Percentiles rank a stretch among this genome's conserved stretches.
Evolutionary conservation across 2,797 vertebrate species (phyloP).

Genomic region (Yasuhikotakia modesta): DNA sequence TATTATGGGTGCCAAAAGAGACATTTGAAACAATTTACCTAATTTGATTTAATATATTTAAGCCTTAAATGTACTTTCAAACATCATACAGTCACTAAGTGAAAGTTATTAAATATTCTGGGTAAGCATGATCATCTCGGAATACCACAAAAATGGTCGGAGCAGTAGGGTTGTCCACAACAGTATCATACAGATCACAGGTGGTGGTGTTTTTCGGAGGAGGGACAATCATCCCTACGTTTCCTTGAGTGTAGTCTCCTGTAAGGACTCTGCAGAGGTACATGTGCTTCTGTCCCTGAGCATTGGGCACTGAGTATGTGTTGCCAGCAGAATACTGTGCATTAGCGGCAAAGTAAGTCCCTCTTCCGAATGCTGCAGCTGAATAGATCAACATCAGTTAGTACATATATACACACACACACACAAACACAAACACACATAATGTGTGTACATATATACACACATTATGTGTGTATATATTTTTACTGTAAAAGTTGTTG

Average conservation of each 20-base stretch:
- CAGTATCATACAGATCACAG: constrained; percentile 77
- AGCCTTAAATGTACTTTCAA: not conserved
- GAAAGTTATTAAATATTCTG: constrained; percentile 90
- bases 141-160: constrained; percentile 86
- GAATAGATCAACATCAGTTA: constrained; percentile 53
- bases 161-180: constrained; percentile 62
- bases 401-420: no score
- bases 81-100: constrained; percentile 33
- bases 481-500: not conserved
- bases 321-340: constrained; percentile 77
- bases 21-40: not conserved
- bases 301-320: constrained; percentile 76
- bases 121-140: constrained; percentile 85
- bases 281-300: constrained; percentile 74
- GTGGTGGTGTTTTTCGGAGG: constrained; percentile 69
- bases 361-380: constrained; percentile 79
- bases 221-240: constrained; percentile 61
- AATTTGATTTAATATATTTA: not conserved
- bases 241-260: constrained; percentile 73
- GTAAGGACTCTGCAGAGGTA: constrained; percentile 87
- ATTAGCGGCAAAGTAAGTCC: constrained; percentile 86
- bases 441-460: no score
- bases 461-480: not conserved
- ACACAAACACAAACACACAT: no score
- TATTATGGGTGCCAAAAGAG: not conserved